Conservation (phyloP, 2,797 vertebrate species). For the Sternotherus odoratus region DNA sequence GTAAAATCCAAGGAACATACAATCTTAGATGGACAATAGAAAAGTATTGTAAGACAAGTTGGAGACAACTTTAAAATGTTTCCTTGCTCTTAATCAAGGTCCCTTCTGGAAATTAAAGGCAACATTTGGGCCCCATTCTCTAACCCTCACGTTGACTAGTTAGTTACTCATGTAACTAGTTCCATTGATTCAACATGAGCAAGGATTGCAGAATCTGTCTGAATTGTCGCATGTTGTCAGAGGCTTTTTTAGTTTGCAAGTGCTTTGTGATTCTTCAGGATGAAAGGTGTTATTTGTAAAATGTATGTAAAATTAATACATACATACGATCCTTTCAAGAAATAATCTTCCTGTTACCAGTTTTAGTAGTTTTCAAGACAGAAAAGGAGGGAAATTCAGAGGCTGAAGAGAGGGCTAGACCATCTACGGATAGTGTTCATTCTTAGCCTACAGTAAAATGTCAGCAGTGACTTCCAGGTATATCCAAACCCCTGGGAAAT, state of each 20-base stretch:
- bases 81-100: background rate
- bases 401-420: background rate
- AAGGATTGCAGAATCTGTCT: background rate
- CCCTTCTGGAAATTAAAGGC: background rate
- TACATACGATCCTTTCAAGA: background rate
- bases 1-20: background rate
- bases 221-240: background rate
- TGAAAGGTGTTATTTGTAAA: background rate
- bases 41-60: background rate
- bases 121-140: background rate
- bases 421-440: constrained; percentile 21
- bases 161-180: background rate
- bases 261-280: background rate
- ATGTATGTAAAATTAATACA: background rate
- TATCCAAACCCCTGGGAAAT: constrained; percentile 22
- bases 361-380: background rate
- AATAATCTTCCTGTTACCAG: fast-evolving
- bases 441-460: constrained; percentile 44
- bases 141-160: background rate
- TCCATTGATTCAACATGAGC: background rate
- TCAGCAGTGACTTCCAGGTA: constrained; percentile 34
- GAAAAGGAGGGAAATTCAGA: constrained; percentile 22
- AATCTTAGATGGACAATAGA: background rate
- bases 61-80: background rate
- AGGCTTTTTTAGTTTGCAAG: background rate